Percentiles rank a stretch among this genome's conserved stretches.
Conservation (phyloP, 2,797 vertebrate genomes). For the Squalus acanthias region DNA sequence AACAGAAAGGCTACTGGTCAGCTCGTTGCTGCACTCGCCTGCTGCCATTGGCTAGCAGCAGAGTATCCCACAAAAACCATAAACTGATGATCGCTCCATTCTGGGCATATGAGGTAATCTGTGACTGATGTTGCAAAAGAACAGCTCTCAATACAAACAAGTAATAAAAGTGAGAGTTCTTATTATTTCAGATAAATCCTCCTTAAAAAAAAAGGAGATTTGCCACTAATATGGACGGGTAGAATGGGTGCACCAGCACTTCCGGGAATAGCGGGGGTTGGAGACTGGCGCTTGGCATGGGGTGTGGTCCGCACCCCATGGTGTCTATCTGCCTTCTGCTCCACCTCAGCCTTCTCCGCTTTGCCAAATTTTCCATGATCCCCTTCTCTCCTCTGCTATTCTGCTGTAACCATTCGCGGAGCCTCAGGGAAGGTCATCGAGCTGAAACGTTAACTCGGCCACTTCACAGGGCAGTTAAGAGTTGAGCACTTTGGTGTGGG, state of each 20-base stretch:
- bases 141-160: background rate
- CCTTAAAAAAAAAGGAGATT: background rate
- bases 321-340: background rate
- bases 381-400: background rate
- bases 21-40: background rate
- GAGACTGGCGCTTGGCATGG: no score
- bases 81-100: background rate
- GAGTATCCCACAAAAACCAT: background rate
- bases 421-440: background rate
- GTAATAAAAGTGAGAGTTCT: background rate
- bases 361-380: background rate
- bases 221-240: background rate
- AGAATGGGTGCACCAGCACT: background rate
- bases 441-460: background rate
- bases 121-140: background rate
- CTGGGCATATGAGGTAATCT: background rate
- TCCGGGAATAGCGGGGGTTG: background rate
- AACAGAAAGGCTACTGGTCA: background rate
- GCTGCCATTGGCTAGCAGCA: background rate
- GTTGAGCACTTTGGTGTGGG: no score
- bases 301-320: background rate
- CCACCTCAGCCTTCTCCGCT: background rate
- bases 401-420: background rate
- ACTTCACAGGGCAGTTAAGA: no score
- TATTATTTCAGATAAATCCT: background rate